These are phyloP conservation scores for Lathamus discolor DNA, from an alignment of 2,113 vertebrate genomes.

Conservation along the genomic window DNA sequence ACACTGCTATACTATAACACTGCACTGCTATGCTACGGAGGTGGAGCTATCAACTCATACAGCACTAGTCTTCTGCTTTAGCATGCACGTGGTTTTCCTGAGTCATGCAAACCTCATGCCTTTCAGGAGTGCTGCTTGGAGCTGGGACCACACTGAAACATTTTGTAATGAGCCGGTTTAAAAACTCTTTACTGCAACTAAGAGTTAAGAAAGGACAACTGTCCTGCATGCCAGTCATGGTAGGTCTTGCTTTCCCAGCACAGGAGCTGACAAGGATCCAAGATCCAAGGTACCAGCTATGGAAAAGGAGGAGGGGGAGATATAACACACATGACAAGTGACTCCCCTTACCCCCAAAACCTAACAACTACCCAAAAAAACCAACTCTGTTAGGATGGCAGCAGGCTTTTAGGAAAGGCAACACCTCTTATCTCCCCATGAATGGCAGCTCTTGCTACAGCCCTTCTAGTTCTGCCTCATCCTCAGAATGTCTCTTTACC, in stretches of 20 bases:
- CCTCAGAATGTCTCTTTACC: background rate
- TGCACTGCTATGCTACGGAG: background rate
- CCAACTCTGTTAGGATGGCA: no score
- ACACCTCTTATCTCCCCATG: background rate
- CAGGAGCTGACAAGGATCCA: background rate
- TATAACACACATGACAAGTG: background rate
- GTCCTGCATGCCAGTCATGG: fast-evolving
- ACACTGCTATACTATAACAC: background rate
- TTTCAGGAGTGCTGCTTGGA: background rate
- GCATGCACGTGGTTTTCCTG: fast-evolving
- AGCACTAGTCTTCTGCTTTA: background rate
- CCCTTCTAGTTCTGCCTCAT: background rate
- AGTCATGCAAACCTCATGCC: fast-evolving
- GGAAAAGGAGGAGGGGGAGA: background rate
- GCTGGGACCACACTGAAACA: background rate
- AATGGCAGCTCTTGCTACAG: background rate
- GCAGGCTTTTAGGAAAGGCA: background rate
- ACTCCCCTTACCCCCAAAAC: fast-evolving
- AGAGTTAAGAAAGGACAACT: background rate
- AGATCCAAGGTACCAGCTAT: background rate
- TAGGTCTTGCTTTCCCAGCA: background rate
- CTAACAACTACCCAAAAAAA: background rate
- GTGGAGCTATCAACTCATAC: background rate
- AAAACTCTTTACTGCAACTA: background rate
- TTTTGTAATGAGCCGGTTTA: background rate